These are phyloP conservation scores for Arbacia lixula DNA, from an alignment of 53 echinoderm and acorn worm species.

Conservation along the genomic window DNA sequence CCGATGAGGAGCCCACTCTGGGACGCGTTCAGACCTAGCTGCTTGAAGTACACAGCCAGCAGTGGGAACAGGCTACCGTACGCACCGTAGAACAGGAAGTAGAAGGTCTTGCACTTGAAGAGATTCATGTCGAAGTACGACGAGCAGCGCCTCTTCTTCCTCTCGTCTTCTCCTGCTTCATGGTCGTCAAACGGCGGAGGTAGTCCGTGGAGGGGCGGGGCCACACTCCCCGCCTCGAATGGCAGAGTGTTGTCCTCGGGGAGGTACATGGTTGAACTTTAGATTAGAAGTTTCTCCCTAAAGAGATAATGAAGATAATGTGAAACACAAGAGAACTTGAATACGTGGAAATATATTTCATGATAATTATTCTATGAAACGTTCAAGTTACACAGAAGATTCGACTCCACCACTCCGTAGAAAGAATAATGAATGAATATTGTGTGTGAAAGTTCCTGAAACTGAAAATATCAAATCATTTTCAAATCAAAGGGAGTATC, in stretches of 20 bases:
- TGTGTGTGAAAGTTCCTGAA: too few relatives aligned
- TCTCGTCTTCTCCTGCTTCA: slow-evolving; percentile 9
- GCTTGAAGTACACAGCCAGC: slow-evolving; percentile 92
- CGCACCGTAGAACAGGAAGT: slow-evolving; percentile 94
- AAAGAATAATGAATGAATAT: neutral
- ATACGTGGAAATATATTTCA: too few relatives aligned
- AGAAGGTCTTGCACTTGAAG: slow-evolving; percentile 86
- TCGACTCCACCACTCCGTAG: neutral
- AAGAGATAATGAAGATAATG: too few relatives aligned
- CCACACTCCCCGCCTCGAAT: slow-evolving; percentile 77
- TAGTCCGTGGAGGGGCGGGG: slow-evolving; percentile 52
- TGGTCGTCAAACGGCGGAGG: slow-evolving; percentile 22
- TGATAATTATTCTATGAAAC: too few relatives aligned
- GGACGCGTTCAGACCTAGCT: slow-evolving; percentile 83
- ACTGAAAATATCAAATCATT: too few relatives aligned
- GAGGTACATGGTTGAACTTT: slow-evolving; percentile 69
- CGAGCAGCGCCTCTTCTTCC: slow-evolving; percentile 66
- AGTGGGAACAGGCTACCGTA: slow-evolving; percentile 93
- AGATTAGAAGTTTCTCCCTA: neutral
- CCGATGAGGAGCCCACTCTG: slow-evolving; percentile 90
- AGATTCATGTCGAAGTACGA: slow-evolving; percentile 76
- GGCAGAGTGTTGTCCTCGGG: slow-evolving; percentile 90
- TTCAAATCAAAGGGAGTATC: too few relatives aligned
- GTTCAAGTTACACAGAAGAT: too few relatives aligned
- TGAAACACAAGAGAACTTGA: too few relatives aligned